Evolutionary conservation across 2,113 vertebrate genomes (phyloP), one percentile per base, ranked within the genome.

Genomic region (Cebidichthys violaceus): DNA sequence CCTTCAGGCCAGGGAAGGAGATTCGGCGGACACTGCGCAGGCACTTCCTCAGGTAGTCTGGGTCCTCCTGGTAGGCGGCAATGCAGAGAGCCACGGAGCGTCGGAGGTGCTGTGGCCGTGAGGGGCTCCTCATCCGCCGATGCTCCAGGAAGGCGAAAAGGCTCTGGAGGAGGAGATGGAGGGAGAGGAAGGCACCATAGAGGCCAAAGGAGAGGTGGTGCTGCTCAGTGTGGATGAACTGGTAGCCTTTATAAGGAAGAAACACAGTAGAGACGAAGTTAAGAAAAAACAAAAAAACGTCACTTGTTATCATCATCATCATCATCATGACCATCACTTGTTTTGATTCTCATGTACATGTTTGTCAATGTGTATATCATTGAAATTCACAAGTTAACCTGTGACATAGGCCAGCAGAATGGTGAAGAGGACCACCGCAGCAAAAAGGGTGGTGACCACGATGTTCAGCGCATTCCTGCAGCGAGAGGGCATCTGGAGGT

Each of bases 171-270:
- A 98, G 95, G 86, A 99, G 96, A 87, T 99, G 98, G 61, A 99
- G 96, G 70, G 96, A 97, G 78, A 99, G 95, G 93, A 98, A 97
- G 88, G 98, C 98, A 0, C 98, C 98, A 39, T 99, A 99, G 61
- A 99, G 96, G 60, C 98, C 98, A 0, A 99, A 99, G 79, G 98
- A 99, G 59, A 99, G 96, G 94, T 99, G 97, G 94, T 99, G 98
- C 93, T 97, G 97, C 90, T 99, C 98, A 0, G 98, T 99, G 93
- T 97, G 98, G 92, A 99, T 98, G 93, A 99, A 99, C 94, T 99
- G 98, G 94, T 99, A 99, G 29, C 98, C 98, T 94, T 54, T 20
- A 68, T 0, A 31, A 22, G 47, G 76, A 31, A 68, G 0, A 45
- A 27, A 47, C 15, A 69, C 31, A 43, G 17, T 22, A 5, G 24